Evolutionary conservation across 2,113 vertebrate species (phyloP), one percentile per base, ranked within the genome.

Genomic region (Alligator sinensis): DNA sequence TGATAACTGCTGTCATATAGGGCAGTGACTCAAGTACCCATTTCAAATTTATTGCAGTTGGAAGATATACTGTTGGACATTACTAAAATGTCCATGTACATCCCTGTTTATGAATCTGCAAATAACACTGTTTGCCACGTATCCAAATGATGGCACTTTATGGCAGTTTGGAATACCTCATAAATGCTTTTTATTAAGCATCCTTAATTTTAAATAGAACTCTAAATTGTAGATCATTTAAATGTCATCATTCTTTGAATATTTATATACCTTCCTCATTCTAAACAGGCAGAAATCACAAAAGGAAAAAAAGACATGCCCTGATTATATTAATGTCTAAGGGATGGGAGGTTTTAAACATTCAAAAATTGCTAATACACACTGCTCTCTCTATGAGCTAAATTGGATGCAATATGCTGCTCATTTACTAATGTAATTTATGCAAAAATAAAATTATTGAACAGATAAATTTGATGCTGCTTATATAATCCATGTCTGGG

Each of bases 131-230:
- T 76, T 92, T 83, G 75, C 80, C 6, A 34, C 94, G 78, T 77
- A 89, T 84, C 80, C 30, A 9, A 3, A 85, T 3, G 1, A 88
- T 79, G 59, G 83, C 81, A 77, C 95, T 96, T 96, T 96, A 94
- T 82, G 84, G 90, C 89, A 62, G 93, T 86, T 96, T 96, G 84
- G 81, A 93, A 91, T 79, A 96, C 86, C 92, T 95, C 94, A 87
- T 96, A 96, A 97, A 95, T 91, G 91, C 54, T 87, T 96, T 95
- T 96, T 97, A 96, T 94, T 96, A 76, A 92, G 86, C 91, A 88
- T 95, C 90, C 94, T 97, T 97, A 97, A 97, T 97, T 94, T 97
- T 94, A 97, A 96, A 85, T 80, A 78, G 95, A 88, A 63, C 87
- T 68, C 93, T 96, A 96, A 96, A 92, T 96, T 96, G 95, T 84